Base-by-base conservation (phyloP, 2,113 vertebrate genomes). In the Hipposideros armiger region DNA sequence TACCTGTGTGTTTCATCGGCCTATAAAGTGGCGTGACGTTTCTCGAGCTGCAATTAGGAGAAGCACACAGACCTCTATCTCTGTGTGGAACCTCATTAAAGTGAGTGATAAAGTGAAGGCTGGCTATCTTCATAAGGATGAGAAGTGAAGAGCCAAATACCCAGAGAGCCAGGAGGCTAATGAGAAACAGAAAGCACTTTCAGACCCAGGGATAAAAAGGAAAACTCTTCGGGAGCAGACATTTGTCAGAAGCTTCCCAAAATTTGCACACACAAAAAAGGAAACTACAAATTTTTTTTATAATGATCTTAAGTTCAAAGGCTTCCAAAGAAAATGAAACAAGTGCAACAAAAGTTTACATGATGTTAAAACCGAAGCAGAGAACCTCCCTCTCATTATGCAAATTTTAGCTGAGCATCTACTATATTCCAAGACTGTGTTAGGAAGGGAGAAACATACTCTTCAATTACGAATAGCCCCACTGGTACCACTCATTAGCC, bases 31-130 rank as follows among this genome's bases (percentile, higher is more conserved):
- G 52, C 67, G 40, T 67, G 45, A 73, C 30, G 67, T 82, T 90
- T 92, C 87, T 32, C 20, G 17, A 45, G 50, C 90, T 82, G 28
- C 72, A 60, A 86, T 97, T 95, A 96, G 40, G 67, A 45, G 64
- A 67, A 66, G 8, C 62, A 32, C 13, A 50, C 22, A 69, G 72
- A 52, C 66, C 47, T 47, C 30, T 2, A 26, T 82, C 90, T 85
- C 95, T 47, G 45, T 76, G 76, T 85, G 97, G 40, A 52, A 62
- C 74, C 94, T 97, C 93, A 70, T 97, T 97, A 97, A 92, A 62
- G 26, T 28, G 50, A 92, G 54, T 69, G 87, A 97, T 81, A 76
- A 95, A 95, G 87, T 64, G 77, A 60, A 52, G 82, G 66, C 42
- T 26, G 17, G 28, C 52, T 90, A 11, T 72, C 88, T 96, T 80